Base-by-base conservation (phyloP, 2,888 invertebrate genomes). In the Stenchaetothrips biformis region DNA sequence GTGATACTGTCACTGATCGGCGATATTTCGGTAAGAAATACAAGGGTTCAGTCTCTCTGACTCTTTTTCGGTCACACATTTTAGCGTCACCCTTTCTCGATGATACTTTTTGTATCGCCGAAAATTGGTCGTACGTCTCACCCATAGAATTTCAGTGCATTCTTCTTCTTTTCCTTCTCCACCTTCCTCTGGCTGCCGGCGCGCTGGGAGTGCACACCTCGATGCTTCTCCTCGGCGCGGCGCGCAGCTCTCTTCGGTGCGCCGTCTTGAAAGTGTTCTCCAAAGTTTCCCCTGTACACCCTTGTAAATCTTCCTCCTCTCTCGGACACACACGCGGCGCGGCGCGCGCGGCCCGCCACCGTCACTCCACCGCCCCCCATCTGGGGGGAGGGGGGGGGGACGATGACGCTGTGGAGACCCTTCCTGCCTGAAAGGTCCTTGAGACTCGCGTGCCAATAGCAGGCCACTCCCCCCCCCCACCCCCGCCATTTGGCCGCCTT, bases 391-490 rank as follows among this genome's bases (percentile, higher is more conserved):
- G 67, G 25, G 25, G 8, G 25, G 25, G 67, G 7, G 67, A 25
- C 9, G 67, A 3, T 37, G 37, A 37, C 37, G 37, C 37, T 37
- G 37, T 37, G 37, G 37, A 37, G 37, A 37, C 37, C 37, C 37
- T 37, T 37, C 21, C 67, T 21, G 21, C 67, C 7, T 21, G 7
- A 18, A 4, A 7, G 21, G 21, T 21, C 67, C 37, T 21, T 21
- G 21, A 67, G 67, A 67, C 67, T 4, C 67, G 67, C 67, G 67
- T 74, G 67, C 67, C 67, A 74, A 74, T 74, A 74, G 67, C 67
- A 74, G 18, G 62, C 18, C 62, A 7, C 62, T 13, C 62, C 16
- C 18, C 62, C 1, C 62, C 2, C 62, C n/a, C n/a, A n/a, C n/a
- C n/a, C 11, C 21, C n/a, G 67, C 11, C 67, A 21, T 59, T 13